A percentile compares a stretch with the other conserved stretches of the same genome.
phyloP scores from a whole-genome alignment of 53 echinoderm and acorn worm species.

The Patiria pectinifera region DNA sequence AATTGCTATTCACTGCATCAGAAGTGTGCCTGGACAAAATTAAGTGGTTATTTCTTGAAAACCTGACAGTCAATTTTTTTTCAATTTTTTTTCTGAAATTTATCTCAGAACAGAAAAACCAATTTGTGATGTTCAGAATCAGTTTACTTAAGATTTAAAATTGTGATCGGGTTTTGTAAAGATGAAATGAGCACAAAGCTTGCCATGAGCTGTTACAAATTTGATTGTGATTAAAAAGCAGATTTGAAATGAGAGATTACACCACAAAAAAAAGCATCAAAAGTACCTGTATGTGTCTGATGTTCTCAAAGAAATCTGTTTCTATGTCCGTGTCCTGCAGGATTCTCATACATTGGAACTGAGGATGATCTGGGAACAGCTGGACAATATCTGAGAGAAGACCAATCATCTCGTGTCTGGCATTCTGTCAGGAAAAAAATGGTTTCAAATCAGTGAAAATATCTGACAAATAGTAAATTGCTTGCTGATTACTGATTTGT shows the following conservation, averaged over 20 bases:
- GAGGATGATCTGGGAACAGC: constrained; percentile 76
- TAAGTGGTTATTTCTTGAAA: no score
- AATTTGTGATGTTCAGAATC: no score
- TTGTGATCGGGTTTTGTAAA: no score
- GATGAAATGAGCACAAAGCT: no score
- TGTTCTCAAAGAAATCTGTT: constrained; percentile 98
- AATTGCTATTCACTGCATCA: no score
- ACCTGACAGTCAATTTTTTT: no score
- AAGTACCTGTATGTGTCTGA: constrained; percentile 93
- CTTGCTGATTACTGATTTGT: no score
- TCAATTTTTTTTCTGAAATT: no score
- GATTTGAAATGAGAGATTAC: neutral
- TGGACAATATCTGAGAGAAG: constrained; percentile 78
- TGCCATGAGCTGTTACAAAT: neutral
- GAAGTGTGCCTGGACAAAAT: no score
- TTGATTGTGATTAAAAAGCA: neutral
- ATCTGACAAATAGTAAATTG: neutral
- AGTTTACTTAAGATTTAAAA: no score
- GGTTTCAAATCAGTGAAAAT: neutral
- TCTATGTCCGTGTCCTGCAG: constrained; percentile 85
- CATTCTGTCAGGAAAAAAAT: constrained; percentile 62
- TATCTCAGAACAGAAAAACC: no score
- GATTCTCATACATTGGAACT: constrained; percentile 70
- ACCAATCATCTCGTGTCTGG: constrained; percentile 78
- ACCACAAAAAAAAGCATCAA: no score